A percentile compares a stretch with the other conserved stretches of the same genome.
Conservation (phyloP, 2,888 invertebrate genomes). For the Acanthosepion esculentum region DNA sequence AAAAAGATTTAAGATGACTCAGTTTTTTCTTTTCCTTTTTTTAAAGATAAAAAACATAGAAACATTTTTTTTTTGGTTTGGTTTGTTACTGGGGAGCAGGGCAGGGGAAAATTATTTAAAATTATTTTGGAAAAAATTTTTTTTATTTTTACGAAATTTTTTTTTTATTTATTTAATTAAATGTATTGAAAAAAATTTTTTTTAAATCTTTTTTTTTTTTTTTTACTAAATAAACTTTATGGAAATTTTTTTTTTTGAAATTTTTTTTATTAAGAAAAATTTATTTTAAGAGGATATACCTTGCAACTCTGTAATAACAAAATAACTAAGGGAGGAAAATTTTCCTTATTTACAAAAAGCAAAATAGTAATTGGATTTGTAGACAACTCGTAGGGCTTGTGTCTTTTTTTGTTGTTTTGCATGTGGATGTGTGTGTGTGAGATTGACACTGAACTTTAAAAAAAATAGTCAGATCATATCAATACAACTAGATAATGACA, state of each 20-base stretch:
- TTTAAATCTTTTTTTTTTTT: not conserved
- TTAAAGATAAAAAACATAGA: conserved; percentile 11
- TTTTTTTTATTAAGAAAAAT: not conserved
- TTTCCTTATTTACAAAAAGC: not conserved
- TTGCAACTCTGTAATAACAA: not conserved
- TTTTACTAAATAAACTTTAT: conserved; percentile 33
- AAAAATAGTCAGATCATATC: not conserved
- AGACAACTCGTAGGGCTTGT: not conserved
- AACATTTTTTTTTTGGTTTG: not conserved
- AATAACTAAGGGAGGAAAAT: conserved; percentile 33
- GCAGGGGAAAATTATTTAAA: not conserved
- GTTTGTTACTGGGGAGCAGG: not conserved
- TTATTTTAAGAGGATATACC: conserved; percentile 33
- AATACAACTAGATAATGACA: too few species aligned
- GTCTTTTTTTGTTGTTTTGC: not conserved
- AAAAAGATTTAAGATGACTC: conserved; percentile 15
- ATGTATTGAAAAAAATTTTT: conserved; percentile 25
- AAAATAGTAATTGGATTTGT: conserved; percentile 13
- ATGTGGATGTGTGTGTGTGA: too few species aligned
- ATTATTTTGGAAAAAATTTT: not conserved
- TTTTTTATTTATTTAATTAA: conserved; percentile 1
- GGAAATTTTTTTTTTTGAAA: not conserved
- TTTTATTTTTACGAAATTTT: not conserved
- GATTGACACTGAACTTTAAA: not conserved
- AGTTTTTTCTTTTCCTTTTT: not conserved